Evolutionary conservation across 1,140 invertebrate genomes (phyloP), one percentile per base, ranked within the genome.

Genomic region (Adelges cooleyi): DNA sequence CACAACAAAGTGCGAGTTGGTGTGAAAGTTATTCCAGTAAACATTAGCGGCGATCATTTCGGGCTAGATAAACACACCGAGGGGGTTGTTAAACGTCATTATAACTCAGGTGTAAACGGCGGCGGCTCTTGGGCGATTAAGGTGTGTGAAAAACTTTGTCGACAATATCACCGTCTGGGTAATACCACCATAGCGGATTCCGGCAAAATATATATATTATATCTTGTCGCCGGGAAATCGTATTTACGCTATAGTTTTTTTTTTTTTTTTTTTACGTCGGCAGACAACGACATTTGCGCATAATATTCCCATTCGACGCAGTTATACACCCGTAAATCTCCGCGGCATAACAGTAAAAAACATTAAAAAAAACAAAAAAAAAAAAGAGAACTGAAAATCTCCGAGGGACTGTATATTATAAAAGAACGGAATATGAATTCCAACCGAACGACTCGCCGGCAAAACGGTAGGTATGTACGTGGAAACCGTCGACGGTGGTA

Each of bases 261-360:
- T 62, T 46, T 46, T 33, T 33, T 33, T 33, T 33, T 46, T 62
- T 46, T 46, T 29, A 48, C 56, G 56, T 62, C 42, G 56, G 27
- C 42, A 23, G 27, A 59, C 40, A 59, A 59, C 52, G 52, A 56
- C 53, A 42, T 59, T 46, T 33, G 40, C 54, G 56, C 40, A 62
- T 62, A 62, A 62, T 62, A 62, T 62, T 62, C 56, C 56, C 56
- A 62, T 62, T 62, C 42, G 27, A 13, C 25, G 56, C 56, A 62
- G 56, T 62, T 62, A 62, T 48, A 48, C 33, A 48, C 42, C n/a
- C 56, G 56, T 62, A 62, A 62, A 62, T 62, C 56, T 62, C 42
- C 15, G 29, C 29, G 13, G 42, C 56, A 62, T 29, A 48, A 62
- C 42, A 29, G 42, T 48, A 48, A 62, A 62, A 48, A 62, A 59